Base-by-base conservation (phyloP, 2,113 vertebrate genomes). In the Plestiodon gilberti region DNA sequence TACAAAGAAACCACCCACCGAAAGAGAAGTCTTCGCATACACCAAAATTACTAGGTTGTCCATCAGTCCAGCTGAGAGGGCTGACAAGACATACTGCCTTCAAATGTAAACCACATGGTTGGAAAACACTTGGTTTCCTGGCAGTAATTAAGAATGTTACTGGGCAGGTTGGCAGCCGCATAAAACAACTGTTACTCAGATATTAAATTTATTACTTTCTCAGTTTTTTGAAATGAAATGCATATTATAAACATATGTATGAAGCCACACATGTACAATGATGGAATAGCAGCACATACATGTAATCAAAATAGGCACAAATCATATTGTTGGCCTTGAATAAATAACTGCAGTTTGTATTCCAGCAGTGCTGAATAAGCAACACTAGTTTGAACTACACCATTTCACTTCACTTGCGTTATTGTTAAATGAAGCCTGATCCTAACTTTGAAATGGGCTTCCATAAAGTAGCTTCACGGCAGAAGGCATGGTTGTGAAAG, bases 61-160 rank as follows among this genome's bases (percentile, higher is more conserved):
- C 94, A 71, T 96, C 94, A 95, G 95, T 95, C 94, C 95, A 87
- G 92, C 85, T 83, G 90, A 96, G 94, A 96, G 90, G 91, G 94
- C 93, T 97, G 96, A 96, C 95, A 96, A 96, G 96, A 96, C 95
- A 94, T 96, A 96, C 95, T 96, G 95, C 94, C 94, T 91, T 95
- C 93, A 97, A 97, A 97, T 97, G 89, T 88, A 96, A 97, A 97
- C 95, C 97, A 97, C 93, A 96, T 97, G 97, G 95, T 95, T 95
- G 92, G 94, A 96, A 96, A 97, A 96, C 94, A 95, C 90, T 95
- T 96, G 89, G 96, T 97, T 97, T 97, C 96, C 97, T 97, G 96
- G 96, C 94, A 97, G 95, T 97, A 97, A 97, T 97, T 97, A 97
- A 96, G 94, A 96, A 96, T 94, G 95, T 91, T 96, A 96, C 96